Percentiles rank a stretch among this genome's conserved stretches.
phyloP scores from a whole-genome alignment of 2,113 vertebrate genomes.

The Chloebia gouldiae region DNA sequence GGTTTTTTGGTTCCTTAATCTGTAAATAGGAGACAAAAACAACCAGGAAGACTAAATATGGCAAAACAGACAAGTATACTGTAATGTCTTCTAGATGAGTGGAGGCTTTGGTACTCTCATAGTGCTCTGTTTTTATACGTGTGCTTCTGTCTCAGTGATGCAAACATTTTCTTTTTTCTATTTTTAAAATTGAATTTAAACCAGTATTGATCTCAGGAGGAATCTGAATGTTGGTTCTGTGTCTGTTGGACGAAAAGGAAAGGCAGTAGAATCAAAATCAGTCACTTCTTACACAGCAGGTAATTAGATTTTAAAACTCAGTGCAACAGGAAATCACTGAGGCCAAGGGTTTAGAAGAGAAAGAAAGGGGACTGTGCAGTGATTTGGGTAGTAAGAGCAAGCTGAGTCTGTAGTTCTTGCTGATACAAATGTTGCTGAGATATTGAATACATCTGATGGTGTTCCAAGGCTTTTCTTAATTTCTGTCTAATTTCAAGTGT shows the following conservation, averaged over 20 bases:
- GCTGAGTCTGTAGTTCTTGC: not conserved
- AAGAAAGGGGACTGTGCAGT: not conserved
- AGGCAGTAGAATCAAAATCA: not conserved
- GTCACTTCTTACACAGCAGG: not conserved
- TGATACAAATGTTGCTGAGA: not conserved
- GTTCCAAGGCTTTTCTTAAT: not conserved
- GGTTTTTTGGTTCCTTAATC: not conserved
- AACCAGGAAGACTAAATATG: not conserved
- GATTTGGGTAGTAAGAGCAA: not conserved
- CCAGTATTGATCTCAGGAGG: not conserved
- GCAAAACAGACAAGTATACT: not conserved
- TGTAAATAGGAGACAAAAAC: not conserved
- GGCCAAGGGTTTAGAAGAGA: not conserved
- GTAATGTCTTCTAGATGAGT: not conserved
- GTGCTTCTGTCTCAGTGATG: not conserved
- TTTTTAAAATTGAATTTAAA: not conserved
- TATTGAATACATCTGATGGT: rapidly evolving
- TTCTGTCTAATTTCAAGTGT: not conserved
- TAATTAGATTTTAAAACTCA: not conserved
- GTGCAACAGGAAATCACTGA: not conserved
- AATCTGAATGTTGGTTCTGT: not conserved
- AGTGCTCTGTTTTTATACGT: not conserved
- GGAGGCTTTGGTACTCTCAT: not conserved
- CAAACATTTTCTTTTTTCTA: not conserved
- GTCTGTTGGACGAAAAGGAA: not conserved